These are phyloP conservation scores for Ormia ochracea DNA, from an alignment of 2,888 invertebrate genomes.

Conservation along the genomic window DNA sequence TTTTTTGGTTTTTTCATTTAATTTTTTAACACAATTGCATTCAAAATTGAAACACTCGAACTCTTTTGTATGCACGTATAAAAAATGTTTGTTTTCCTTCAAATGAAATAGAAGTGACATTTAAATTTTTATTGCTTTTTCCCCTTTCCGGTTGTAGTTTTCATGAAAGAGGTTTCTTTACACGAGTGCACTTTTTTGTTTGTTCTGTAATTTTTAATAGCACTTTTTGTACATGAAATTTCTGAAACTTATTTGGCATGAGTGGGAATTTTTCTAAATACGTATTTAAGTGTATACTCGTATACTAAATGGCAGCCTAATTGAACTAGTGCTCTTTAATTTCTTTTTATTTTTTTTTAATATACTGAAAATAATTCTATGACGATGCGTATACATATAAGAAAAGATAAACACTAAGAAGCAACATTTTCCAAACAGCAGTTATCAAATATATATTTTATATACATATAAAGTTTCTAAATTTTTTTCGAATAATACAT, in stretches of 20 bases:
- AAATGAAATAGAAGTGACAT: slow-evolving; percentile 48
- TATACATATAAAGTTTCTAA: too few relatives aligned
- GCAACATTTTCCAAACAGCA: too few relatives aligned
- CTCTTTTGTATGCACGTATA: neutral
- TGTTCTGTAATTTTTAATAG: neutral
- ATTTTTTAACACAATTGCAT: slow-evolving; percentile 35
- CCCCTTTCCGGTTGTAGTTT: slow-evolving; percentile 53
- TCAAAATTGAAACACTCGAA: slow-evolving; percentile 28
- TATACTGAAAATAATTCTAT: too few relatives aligned
- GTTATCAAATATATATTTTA: too few relatives aligned
- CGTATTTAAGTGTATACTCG: neutral
- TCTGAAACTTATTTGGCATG: neutral
- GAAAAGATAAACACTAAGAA: too few relatives aligned
- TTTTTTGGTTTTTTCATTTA: neutral
- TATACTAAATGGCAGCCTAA: neutral
- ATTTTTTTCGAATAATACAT: too few relatives aligned
- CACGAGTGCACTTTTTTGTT: slow-evolving; percentile 12
- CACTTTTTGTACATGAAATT: neutral
- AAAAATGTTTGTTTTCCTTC: neutral
- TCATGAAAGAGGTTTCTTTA: neutral
- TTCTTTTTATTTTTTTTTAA: too few relatives aligned
- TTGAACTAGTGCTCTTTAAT: neutral
- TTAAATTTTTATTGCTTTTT: slow-evolving; percentile 61
- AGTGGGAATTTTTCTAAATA: neutral
- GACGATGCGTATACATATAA: too few relatives aligned